These are phyloP conservation scores for Conchocele bisecta DNA, from an alignment of 2,888 invertebrate species.

Conservation along the genomic window DNA sequence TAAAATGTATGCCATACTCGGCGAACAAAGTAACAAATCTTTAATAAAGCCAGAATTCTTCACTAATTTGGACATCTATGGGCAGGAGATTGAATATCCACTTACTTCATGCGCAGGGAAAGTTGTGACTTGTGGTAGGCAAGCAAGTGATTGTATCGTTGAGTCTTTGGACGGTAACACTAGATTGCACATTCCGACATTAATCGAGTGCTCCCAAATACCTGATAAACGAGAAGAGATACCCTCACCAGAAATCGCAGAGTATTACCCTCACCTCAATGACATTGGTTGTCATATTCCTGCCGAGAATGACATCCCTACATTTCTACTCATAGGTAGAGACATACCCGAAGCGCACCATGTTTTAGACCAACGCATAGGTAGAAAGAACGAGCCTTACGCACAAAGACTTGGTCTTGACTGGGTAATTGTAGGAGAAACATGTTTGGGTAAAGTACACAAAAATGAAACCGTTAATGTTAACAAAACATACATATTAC, in stretches of 20 bases:
- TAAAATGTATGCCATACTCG: constrained; percentile 22
- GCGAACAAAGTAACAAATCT: constrained; percentile 34
- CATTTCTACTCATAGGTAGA: no score
- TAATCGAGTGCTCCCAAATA: constrained; percentile 33
- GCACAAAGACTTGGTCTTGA: constrained; percentile 19
- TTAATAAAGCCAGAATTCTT: constrained; percentile 22
- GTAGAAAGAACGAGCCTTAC: neutral
- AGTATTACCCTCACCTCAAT: no score
- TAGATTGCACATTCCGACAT: no score
- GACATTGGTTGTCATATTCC: neutral
- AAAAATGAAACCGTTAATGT: neutral
- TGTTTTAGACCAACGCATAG: no score
- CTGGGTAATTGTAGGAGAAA: constrained; percentile 28
- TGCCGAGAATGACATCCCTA: no score
- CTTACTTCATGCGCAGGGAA: constrained; percentile 32
- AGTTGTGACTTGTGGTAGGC: constrained; percentile 1
- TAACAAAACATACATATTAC: constrained; percentile 3
- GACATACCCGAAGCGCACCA: no score
- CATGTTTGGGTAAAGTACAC: no score
- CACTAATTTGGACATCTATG: neutral
- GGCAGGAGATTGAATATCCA: constrained; percentile 2
- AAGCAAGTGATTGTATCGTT: constrained; percentile 9
- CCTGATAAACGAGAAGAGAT: constrained; percentile 19
- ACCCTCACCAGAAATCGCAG: constrained; percentile 19
- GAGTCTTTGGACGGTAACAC: constrained; percentile 20